A percentile compares a stretch with the other conserved stretches of the same genome.
These are phyloP conservation scores for Platichthys stellatus DNA, from an alignment of 2,113 vertebrate species.

Conservation along the genomic window DNA sequence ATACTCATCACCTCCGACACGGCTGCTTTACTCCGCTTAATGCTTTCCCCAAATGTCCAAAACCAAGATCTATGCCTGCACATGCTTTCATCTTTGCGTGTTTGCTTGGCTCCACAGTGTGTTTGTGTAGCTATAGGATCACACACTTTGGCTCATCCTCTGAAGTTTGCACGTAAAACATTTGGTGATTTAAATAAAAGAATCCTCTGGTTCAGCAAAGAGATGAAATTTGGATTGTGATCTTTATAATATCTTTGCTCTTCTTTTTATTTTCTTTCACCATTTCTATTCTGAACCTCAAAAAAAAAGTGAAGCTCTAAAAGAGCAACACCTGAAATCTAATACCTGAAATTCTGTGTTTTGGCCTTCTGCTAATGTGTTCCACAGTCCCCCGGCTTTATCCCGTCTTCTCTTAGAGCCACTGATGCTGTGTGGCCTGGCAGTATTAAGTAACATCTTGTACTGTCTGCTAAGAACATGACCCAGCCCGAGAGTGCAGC, in stretches of 20 bases:
- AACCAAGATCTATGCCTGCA: conserved; percentile 29
- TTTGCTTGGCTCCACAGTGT: no score
- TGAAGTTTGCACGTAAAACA: background rate
- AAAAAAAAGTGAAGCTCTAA: background rate
- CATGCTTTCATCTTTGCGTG: conserved; percentile 28
- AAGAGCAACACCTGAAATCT: background rate
- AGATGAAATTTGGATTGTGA: no score
- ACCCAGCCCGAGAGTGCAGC: conserved; percentile 54
- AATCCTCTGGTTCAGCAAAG: no score
- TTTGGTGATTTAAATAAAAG: no score
- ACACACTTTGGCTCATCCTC: background rate
- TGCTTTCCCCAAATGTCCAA: conserved; percentile 53
- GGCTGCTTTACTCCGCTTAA: conserved; percentile 42
- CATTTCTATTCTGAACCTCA: background rate
- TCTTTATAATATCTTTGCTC: background rate
- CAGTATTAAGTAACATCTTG: conserved; percentile 58
- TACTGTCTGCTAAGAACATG: conserved; percentile 65
- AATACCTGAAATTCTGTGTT: conserved; percentile 10
- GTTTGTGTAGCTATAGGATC: background rate
- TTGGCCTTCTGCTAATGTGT: conserved; percentile 23
- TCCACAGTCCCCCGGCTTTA: conserved; percentile 12
- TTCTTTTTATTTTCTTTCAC: background rate
- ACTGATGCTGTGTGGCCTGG: conserved; percentile 30
- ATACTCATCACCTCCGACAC: conserved; percentile 48
- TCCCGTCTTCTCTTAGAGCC: conserved; percentile 6